Evolutionary conservation across 2,888 invertebrate species (phyloP).

Genomic region (Himalopsyche japonica): DNA sequence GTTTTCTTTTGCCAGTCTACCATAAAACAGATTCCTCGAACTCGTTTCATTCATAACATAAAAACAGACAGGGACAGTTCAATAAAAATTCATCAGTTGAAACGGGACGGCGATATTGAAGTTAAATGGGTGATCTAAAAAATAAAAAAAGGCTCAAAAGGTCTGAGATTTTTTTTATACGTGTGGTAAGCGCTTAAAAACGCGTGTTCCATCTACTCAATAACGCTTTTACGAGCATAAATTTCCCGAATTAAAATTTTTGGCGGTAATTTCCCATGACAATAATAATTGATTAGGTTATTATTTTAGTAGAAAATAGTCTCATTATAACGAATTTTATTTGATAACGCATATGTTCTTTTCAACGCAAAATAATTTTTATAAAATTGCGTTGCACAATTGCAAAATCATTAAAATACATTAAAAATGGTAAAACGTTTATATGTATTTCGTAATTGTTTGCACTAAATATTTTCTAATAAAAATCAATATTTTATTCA

Average conservation of each 20-base stretch:
- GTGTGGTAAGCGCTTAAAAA: neutral
- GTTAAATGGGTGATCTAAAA: neutral
- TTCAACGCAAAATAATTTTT: too few relatives aligned
- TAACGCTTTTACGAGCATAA: neutral
- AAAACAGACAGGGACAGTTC: neutral
- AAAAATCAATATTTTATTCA: too few relatives aligned
- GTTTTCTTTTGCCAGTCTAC: neutral
- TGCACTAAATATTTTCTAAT: too few relatives aligned
- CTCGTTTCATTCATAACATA: constrained; percentile 37
- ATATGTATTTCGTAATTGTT: too few relatives aligned
- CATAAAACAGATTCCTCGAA: constrained; percentile 31
- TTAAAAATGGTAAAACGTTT: too few relatives aligned
- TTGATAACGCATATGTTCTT: too few relatives aligned
- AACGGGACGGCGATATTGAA: neutral
- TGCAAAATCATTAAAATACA: too few relatives aligned
- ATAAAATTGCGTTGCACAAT: too few relatives aligned
- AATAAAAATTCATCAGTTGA: neutral
- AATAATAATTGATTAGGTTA: too few relatives aligned
- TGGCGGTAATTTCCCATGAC: neutral
- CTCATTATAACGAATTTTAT: too few relatives aligned
- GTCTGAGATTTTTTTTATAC: neutral
- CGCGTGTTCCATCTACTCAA: neutral
- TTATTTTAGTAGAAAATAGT: too few relatives aligned
- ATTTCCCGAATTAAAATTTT: neutral
- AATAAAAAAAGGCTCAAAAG: neutral